A percentile compares a stretch with the other conserved stretches of the same genome.
phyloP scores from a whole-genome alignment of 2,797 vertebrate species.

The Mormyrops boulengeri region DNA sequence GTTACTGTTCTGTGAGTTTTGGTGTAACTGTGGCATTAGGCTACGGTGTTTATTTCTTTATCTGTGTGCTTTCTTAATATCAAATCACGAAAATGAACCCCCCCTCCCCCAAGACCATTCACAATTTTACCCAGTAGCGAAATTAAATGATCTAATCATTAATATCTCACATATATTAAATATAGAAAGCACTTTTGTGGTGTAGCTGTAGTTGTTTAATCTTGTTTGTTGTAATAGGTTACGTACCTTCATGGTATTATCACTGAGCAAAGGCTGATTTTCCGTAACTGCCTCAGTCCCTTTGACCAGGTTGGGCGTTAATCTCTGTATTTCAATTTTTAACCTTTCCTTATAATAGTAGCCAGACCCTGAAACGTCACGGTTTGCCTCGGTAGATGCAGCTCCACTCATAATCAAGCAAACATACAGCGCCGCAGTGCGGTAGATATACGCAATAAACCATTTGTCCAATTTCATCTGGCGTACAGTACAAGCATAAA shows the following conservation, averaged over 20 bases:
- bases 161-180: background rate
- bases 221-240: background rate
- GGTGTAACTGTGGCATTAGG: background rate
- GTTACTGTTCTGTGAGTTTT: background rate
- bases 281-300: conserved; percentile 40
- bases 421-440: conserved; percentile 16
- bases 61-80: background rate
- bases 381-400: background rate
- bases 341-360: background rate
- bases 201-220: background rate
- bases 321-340: background rate
- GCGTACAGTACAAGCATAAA: conserved; percentile 21
- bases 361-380: background rate
- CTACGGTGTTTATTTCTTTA: background rate
- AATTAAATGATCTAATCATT: background rate
- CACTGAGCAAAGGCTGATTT: conserved; percentile 55
- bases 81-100: background rate
- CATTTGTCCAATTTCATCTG: conserved; percentile 34
- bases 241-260: background rate
- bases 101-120: background rate
- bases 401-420: background rate
- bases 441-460: conserved; percentile 30
- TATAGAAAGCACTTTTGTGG: background rate
- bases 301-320: conserved; percentile 40
- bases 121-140: background rate